A percentile compares a stretch with the other conserved stretches of the same genome.
Evolutionary conservation across 92 coral and sea anemone genomes (phyloP).

Genomic region (Siderastrea radians): DNA sequence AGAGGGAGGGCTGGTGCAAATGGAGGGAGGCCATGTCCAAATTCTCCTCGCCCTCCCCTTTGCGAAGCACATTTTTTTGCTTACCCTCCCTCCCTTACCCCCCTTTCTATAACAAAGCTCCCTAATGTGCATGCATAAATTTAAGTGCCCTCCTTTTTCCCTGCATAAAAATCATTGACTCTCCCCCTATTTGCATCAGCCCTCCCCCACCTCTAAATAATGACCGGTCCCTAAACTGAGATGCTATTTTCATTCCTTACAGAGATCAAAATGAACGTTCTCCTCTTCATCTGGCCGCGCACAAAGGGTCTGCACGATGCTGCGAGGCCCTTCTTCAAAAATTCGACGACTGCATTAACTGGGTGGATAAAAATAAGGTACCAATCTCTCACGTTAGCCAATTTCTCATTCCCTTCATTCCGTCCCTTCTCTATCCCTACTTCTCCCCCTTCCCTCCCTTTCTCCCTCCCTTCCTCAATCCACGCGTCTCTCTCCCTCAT

Average conservation of each 20-base stretch:
- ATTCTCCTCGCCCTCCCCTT: too few species aligned
- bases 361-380: conserved; percentile 76
- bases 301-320: conserved; percentile 59
- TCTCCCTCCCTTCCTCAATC: neutral
- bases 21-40: too few species aligned
- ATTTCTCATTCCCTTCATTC: neutral
- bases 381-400: neutral
- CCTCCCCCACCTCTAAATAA: too few species aligned
- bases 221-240: neutral
- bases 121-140: too few species aligned
- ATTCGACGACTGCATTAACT: conserved; percentile 71
- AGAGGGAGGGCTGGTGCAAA: too few species aligned
- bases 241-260: neutral
- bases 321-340: conserved; percentile 58
- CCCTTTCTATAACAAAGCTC: too few species aligned
- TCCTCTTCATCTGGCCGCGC: conserved; percentile 78
- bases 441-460: neutral
- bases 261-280: conserved; percentile 76
- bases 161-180: too few species aligned
- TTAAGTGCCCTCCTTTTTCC: too few species aligned
- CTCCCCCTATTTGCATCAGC: too few species aligned
- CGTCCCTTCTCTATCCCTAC: neutral
- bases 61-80: too few species aligned
- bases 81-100: too few species aligned
- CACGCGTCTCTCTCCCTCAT: neutral